A percentile compares a stretch with the other conserved stretches of the same genome.
phyloP scores from a whole-genome alignment of 2,797 vertebrate species.

The Halcyon smyrnensis region DNA sequence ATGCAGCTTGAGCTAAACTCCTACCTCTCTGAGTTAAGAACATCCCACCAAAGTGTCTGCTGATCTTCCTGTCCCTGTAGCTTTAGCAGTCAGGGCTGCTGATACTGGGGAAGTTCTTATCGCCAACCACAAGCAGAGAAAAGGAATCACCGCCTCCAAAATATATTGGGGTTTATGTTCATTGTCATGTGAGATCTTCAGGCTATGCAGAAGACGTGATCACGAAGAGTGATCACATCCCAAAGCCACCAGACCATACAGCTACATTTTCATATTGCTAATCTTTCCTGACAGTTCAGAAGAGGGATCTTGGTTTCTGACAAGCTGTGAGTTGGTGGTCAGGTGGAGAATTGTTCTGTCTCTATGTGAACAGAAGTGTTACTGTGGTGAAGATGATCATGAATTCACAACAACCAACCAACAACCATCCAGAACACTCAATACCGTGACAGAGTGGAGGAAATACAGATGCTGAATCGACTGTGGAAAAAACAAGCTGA shows the following conservation, averaged over 20 bases:
- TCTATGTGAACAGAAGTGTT: background rate
- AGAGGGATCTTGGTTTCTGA: background rate
- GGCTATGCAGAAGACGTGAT: background rate
- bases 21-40: background rate
- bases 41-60: background rate
- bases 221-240: background rate
- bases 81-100: background rate
- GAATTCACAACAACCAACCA: background rate
- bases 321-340: background rate
- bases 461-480: background rate
- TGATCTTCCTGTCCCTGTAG: background rate
- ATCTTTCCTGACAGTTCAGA: background rate
- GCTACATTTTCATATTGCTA: background rate
- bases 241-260: background rate
- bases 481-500: background rate
- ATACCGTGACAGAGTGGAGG: background rate
- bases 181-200: background rate
- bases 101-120: background rate
- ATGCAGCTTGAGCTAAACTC: background rate
- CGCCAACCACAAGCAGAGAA: background rate
- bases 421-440: background rate
- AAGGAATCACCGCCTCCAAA: background rate
- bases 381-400: background rate
- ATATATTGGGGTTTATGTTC: background rate
- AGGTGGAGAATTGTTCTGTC: background rate